phyloP scores from a whole-genome alignment of 2,888 invertebrate species.

The Crocallis elinguaria region DNA sequence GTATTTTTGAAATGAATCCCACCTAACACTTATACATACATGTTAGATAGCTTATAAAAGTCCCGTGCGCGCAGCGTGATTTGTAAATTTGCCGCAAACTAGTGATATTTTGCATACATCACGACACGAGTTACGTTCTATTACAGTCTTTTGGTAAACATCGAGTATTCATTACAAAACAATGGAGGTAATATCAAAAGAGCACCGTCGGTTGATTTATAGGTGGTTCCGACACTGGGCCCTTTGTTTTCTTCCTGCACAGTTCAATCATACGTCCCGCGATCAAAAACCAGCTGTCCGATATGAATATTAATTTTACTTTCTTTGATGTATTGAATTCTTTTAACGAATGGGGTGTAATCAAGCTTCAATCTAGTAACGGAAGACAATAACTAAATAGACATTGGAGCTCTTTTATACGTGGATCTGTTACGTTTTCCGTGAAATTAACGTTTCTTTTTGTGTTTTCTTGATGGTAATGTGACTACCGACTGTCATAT shows the following conservation, averaged over 20 bases:
- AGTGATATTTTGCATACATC: conserved; percentile 33
- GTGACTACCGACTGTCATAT: background rate
- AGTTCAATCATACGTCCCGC: conserved; percentile 58
- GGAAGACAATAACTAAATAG: conserved; percentile 11
- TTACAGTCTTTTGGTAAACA: conserved; percentile 38
- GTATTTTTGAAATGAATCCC: no score
- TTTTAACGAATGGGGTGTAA: conserved; percentile 19
- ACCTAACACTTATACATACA: no score
- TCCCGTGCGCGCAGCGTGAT: no score
- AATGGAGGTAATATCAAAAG: conserved; percentile 69
- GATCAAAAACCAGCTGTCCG: conserved; percentile 58
- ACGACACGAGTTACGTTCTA: conserved; percentile 34
- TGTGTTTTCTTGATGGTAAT: no score
- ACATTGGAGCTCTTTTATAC: conserved; percentile 1
- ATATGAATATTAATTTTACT: conserved; percentile 52
- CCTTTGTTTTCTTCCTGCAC: conserved; percentile 63
- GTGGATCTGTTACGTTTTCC: background rate
- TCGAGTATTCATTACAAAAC: conserved; percentile 55
- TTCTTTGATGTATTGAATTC: conserved; percentile 32
- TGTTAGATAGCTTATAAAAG: no score
- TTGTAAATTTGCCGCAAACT: background rate
- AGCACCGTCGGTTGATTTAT: conserved; percentile 71
- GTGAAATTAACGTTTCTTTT: background rate
- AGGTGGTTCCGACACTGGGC: conserved; percentile 57
- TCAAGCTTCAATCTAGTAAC: conserved; percentile 14